phyloP scores from a whole-genome alignment of 2,888 invertebrate species.

The Apomyelois bistriatella region DNA sequence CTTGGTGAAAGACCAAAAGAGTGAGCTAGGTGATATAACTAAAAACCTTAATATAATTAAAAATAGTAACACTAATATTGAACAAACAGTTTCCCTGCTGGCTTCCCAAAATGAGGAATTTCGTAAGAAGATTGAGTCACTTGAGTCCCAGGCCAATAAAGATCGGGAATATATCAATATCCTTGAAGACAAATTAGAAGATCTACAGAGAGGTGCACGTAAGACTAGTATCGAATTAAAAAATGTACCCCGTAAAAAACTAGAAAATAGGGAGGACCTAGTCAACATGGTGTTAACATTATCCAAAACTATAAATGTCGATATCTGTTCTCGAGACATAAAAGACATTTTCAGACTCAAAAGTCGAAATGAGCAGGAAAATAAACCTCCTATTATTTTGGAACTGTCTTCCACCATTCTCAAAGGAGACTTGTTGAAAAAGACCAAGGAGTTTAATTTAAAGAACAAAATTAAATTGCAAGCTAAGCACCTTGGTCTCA shows the following conservation, averaged over 20 bases:
- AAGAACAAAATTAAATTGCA: slow-evolving; percentile 20
- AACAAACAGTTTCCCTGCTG: too few species aligned
- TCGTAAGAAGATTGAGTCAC: neutral
- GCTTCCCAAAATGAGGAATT: neutral
- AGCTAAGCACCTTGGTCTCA: slow-evolving; percentile 23
- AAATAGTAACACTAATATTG: too few species aligned
- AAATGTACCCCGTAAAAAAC: neutral
- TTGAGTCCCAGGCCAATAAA: neutral
- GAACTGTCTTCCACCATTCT: slow-evolving; percentile 21
- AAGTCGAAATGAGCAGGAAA: slow-evolving; percentile 5
- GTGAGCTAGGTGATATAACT: too few species aligned
- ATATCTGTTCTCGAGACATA: slow-evolving; percentile 13
- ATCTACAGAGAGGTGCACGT: neutral
- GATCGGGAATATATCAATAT: neutral
- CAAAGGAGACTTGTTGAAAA: slow-evolving; percentile 19
- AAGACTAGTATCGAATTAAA: neutral
- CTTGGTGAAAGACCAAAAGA: too few species aligned
- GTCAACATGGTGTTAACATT: slow-evolving; percentile 7
- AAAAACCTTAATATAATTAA: too few species aligned
- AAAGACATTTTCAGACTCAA: slow-evolving; percentile 21
- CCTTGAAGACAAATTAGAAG: neutral
- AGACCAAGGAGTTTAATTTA: slow-evolving; percentile 20
- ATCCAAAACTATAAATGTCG: slow-evolving; percentile 1
- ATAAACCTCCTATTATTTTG: slow-evolving; percentile 21
- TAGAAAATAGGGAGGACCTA: slow-evolving; percentile 9